Base-by-base conservation (phyloP, 2,888 invertebrate genomes). In the Petrophora chlorosata region DNA sequence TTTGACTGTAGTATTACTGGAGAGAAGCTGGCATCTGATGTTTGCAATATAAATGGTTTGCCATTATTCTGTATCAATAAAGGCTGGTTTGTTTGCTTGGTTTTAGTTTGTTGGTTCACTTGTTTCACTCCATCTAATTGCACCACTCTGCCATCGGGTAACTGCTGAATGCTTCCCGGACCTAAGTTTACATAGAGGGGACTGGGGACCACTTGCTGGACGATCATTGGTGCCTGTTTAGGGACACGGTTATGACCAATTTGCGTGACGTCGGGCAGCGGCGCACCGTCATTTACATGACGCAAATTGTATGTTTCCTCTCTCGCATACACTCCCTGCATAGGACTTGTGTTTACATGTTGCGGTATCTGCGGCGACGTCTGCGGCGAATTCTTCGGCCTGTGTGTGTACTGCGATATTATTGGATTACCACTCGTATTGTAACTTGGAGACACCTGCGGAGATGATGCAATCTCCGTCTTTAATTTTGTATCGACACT, bases 1-100 rank as follows among this genome's bases (percentile, higher is more conserved):
- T 93, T 94, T 2, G 94, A 91, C 73, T 94, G 94, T 38, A 95
- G 80, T 38, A 95, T 90, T 26, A 95, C 91, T 64, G 93, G 92
- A 34, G 90, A 85, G 55, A 90, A 87, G 59, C 76, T 88, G n/a
- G 83, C 60, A 76, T 90, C 90, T 15, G 81, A 62, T 9, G 73
- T 86, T 70, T 90, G 89, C 25, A 91, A 56, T 42, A 90, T 79
- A 19, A 91, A 67, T 5, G 90, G 90, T 63, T 88, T 88, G 13
- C 76, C 50, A 69, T 75, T 83, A 53, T 80, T 87, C 42, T 84
- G 88, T 57, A 89, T 73, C 12, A 90, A 49, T 16, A 90, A 52
- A 19, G 84, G 86, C 50, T 82, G 85, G 25, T 62, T 68, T 12
- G 70, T 47, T 32, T 75, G 71, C 29, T 74, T 76, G 0, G 65